Evolutionary conservation across 2,113 vertebrate genomes (phyloP), one percentile per base, ranked within the genome.

Genomic region (Propithecus coquereli): DNA sequence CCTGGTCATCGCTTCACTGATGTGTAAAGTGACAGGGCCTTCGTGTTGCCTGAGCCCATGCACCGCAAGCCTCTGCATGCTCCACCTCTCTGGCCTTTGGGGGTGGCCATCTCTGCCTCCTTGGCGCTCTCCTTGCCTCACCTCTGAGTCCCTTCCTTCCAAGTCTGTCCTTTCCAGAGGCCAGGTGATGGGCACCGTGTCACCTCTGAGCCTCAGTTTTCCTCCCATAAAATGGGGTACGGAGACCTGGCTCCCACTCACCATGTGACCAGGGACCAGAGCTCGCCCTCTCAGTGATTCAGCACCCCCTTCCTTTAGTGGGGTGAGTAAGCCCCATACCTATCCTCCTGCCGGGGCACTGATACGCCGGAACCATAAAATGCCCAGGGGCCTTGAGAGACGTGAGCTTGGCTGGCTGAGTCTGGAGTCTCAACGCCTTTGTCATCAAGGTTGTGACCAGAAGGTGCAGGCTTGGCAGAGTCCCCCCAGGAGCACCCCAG

Each of bases 361-460:
- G 52, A 79, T 11, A 68, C 0, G 0, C 66, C 4, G 63, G 30
- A 70, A 8, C 40, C n/a, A 20, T 89, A 85, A 57, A 88, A 50
- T 14, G 52, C 20, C n/a, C 11, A n/a, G 57, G 74, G 50, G 52
- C 37, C 22, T 23, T 1, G 25, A 70, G 92, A 47, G 50, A 84
- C 43, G 32, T 2, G 1, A 16, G 52, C 45, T 13, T 8, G 6
- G 22, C 40, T 87, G 30, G 20, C 54, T 57, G 54, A 22, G 92
- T 70, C 74, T 3, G n/a, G 20, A 30, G 8, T 30, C 25, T 73
- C n/a, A 5, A 13, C 45, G 22, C 63, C 77, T 76, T 90, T 57
- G 77, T 82, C 81, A 3, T 32, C 79, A 30, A 90, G 93, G 85
- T 22, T 71, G 88, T 85, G 81, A 95, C 80, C 18, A 7, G 92